These are phyloP conservation scores for Carassius auratus DNA, from an alignment of 2,113 vertebrate species.

Conservation along the genomic window DNA sequence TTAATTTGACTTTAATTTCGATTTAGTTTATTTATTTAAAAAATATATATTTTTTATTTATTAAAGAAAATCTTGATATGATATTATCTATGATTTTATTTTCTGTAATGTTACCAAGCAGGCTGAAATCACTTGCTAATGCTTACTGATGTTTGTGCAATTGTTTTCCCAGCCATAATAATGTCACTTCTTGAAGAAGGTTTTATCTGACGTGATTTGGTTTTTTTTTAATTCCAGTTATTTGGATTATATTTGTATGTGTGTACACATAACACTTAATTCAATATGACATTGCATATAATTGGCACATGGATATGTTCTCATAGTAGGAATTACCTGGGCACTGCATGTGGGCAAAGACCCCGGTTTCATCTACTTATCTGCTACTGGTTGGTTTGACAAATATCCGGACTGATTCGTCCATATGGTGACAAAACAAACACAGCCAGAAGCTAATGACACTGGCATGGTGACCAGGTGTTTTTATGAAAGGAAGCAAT, in stretches of 20 bases:
- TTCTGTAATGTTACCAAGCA: too few relatives aligned
- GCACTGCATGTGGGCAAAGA: background rate
- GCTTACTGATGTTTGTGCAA: background rate
- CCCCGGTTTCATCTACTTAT: slow-evolving; percentile 12
- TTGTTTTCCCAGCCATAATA: background rate
- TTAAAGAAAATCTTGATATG: too few relatives aligned
- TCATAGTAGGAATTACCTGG: background rate
- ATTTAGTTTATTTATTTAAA: too few relatives aligned
- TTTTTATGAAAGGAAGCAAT: slow-evolving; percentile 34
- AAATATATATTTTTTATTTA: too few relatives aligned
- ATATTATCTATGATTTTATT: too few relatives aligned
- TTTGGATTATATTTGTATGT: background rate
- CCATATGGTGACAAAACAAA: slow-evolving; percentile 42
- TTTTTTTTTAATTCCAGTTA: background rate
- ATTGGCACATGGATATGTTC: background rate
- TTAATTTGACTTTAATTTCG: too few relatives aligned
- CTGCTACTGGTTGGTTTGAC: slow-evolving; percentile 40
- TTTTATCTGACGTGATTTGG: background rate
- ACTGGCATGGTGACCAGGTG: slow-evolving; percentile 25
- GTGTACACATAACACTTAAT: background rate
- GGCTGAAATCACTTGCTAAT: background rate
- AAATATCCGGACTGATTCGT: slow-evolving; percentile 41
- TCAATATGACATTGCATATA: background rate
- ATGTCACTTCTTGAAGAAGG: background rate
- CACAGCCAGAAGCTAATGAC: slow-evolving; percentile 15